Conservation (phyloP, 2,888 invertebrate genomes). For the Disparrhopalites patrizii region DNA sequence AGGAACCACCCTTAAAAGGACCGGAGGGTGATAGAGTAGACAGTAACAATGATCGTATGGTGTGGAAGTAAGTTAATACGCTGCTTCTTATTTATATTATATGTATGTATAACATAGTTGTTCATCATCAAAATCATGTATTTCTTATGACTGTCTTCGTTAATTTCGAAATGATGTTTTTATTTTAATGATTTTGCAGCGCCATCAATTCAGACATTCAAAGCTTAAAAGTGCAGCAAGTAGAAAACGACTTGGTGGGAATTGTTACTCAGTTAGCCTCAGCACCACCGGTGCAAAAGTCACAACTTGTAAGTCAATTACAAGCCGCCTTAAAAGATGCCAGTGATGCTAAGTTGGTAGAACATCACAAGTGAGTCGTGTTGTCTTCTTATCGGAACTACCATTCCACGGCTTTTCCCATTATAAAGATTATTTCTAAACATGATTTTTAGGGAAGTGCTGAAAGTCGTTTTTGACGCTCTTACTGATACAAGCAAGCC, state of each 20-base stretch:
- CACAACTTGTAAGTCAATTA: slow-evolving; percentile 35
- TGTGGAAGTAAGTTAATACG: slow-evolving; percentile 40
- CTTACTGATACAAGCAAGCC: slow-evolving; percentile 38
- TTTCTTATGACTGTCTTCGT: too few species aligned
- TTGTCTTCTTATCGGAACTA: neutral
- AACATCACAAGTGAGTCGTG: slow-evolving; percentile 45
- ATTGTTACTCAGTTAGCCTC: slow-evolving; percentile 42
- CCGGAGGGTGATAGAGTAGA: slow-evolving; percentile 26
- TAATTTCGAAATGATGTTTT: neutral
- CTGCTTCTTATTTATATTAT: neutral
- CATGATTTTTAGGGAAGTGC: slow-evolving; percentile 41
- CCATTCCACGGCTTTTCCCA: neutral
- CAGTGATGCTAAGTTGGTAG: slow-evolving; percentile 40
- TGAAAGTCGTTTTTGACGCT: slow-evolving; percentile 47
- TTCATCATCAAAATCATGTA: too few species aligned
- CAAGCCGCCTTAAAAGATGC: slow-evolving; percentile 40
- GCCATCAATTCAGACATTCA: slow-evolving; percentile 47
- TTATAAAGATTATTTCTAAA: neutral
- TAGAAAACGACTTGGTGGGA: slow-evolving; percentile 32
- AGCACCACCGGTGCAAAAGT: slow-evolving; percentile 31
- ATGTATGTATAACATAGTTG: neutral
- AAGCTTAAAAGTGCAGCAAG: slow-evolving; percentile 36
- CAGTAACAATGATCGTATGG: slow-evolving; percentile 28
- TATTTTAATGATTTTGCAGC: slow-evolving; percentile 24
- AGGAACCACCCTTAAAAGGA: slow-evolving; percentile 21